phyloP scores from a whole-genome alignment of 2,888 invertebrate genomes.

The Dimorphilus gyrociliatus region DNA sequence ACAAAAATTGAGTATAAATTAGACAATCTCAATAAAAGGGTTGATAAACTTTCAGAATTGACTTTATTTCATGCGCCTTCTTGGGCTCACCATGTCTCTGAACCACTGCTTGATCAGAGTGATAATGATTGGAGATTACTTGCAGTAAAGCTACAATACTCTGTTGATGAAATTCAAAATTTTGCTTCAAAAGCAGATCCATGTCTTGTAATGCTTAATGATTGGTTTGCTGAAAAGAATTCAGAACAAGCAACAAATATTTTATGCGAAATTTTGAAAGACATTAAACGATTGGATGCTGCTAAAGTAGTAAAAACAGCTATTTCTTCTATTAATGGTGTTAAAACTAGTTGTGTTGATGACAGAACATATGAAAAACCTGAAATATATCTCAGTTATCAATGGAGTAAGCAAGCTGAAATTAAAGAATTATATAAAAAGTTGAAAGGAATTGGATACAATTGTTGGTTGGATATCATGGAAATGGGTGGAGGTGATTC shows the following conservation, averaged over 20 bases:
- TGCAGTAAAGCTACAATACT: conserved; percentile 27
- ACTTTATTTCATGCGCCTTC: conserved; percentile 29
- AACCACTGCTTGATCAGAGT: conserved; percentile 19
- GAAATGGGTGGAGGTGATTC: conserved; percentile 36
- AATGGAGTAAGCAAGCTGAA: conserved; percentile 31
- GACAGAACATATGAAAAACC: no score
- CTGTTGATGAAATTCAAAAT: conserved; percentile 23
- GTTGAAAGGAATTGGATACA: conserved; percentile 18
- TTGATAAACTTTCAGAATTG: no score
- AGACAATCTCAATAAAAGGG: no score
- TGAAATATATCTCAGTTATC: no score
- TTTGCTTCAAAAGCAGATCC: conserved; percentile 30
- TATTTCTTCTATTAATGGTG: no score
- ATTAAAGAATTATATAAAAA: conserved; percentile 20
- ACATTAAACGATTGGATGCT: conserved; percentile 27
- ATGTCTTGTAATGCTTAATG: conserved; percentile 28
- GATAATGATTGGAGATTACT: conserved; percentile 31
- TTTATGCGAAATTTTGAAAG: conserved; percentile 21
- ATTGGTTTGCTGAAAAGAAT: conserved; percentile 31
- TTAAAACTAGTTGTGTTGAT: no score
- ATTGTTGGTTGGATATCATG: conserved; percentile 31
- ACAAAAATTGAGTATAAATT: no score
- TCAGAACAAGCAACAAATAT: conserved; percentile 22
- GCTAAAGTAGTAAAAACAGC: conserved; percentile 25
- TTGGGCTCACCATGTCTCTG: conserved; percentile 28